Evolutionary conservation across 2,888 invertebrate species (phyloP).

Genomic region (Dryobotodes eremita): DNA sequence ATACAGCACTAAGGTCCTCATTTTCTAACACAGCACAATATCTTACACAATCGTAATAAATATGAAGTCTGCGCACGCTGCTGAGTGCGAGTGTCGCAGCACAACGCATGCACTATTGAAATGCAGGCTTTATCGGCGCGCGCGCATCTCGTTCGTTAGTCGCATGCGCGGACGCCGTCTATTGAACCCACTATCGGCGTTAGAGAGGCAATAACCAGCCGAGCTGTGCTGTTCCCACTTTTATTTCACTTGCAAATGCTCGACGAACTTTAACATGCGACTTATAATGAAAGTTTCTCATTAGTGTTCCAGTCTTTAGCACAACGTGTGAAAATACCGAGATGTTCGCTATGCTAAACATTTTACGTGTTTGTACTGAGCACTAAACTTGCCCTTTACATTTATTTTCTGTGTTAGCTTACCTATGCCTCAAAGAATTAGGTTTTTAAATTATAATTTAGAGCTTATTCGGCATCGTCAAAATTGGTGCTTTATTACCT

Average conservation of each 20-base stretch:
- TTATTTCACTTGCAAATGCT: slow-evolving; percentile 68
- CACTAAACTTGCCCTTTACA: slow-evolving; percentile 24
- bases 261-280: slow-evolving; percentile 57
- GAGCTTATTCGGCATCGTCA: neutral
- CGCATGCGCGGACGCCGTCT: slow-evolving; percentile 79
- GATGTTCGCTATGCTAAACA: slow-evolving; percentile 39
- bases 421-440: neutral
- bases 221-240: slow-evolving; percentile 69
- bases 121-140: slow-evolving; percentile 84
- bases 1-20: slow-evolving; percentile 2
- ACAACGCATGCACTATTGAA: slow-evolving; percentile 73
- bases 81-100: slow-evolving; percentile 63
- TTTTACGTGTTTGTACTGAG: slow-evolving; percentile 29
- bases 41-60: slow-evolving; percentile 66
- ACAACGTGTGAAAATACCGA: slow-evolving; percentile 48
- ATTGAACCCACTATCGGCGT: slow-evolving; percentile 88
- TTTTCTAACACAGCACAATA: slow-evolving; percentile 56
- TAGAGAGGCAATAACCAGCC: slow-evolving; percentile 81
- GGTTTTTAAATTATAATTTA: neutral
- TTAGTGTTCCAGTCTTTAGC: slow-evolving; percentile 59
- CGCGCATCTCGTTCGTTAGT: slow-evolving; percentile 88
- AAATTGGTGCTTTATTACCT: neutral
- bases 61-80: slow-evolving; percentile 54
- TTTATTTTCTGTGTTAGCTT: slow-evolving; percentile 4
- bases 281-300: slow-evolving; percentile 63